Base-by-base conservation (phyloP, 2,888 invertebrate species). In the Pterostichus madidus region DNA sequence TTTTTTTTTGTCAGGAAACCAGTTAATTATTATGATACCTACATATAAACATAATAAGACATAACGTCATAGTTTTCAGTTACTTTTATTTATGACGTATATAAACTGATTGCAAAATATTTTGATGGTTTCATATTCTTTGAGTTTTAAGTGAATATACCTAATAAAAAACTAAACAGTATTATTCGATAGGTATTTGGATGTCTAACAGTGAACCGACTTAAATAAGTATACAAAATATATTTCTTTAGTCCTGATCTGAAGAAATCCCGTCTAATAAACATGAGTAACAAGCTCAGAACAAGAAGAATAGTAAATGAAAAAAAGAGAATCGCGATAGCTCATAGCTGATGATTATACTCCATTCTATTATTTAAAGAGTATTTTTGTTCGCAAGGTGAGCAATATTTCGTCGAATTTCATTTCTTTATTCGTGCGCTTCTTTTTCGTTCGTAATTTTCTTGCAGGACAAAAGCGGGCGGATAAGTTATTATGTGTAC, bases 401-500 rank as follows among this genome's bases (percentile, higher is more conserved):
- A 44, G 49, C 71, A 71, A 71, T 71, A 44, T 46, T 44, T 71
- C 71, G 44, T 71, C 46, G 49, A 75, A 75, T 52, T 75, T 75
- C 75, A 75, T 75, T 75, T 75, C 75, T 75, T 73, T 75, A 75
- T 75, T 31, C 75, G 2, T 24, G n/a, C 5, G 5, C 52, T 52
- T 31, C 52, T n/a, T 52, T 52, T 15, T 49, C 31, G 10, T 49
- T 75, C 52, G 75, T 75, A 75, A 75, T 75, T 75, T 75, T 75
- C 75, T 75, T 75, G 6, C n/a, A 52, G 75, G 75, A 75, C 75
- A 75, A 49, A 46, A 24, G 39, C 71, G 15, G 15, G 17, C 35
- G 11, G 59, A 46, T 71, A 71, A 71, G 17, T 46, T 71, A 71
- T 71, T 71, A 71, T 71, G 68, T 68, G 71, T 71, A 46, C 71